Evolutionary conservation across 2,113 vertebrate species (phyloP).

Genomic region (Saccopteryx leptura): DNA sequence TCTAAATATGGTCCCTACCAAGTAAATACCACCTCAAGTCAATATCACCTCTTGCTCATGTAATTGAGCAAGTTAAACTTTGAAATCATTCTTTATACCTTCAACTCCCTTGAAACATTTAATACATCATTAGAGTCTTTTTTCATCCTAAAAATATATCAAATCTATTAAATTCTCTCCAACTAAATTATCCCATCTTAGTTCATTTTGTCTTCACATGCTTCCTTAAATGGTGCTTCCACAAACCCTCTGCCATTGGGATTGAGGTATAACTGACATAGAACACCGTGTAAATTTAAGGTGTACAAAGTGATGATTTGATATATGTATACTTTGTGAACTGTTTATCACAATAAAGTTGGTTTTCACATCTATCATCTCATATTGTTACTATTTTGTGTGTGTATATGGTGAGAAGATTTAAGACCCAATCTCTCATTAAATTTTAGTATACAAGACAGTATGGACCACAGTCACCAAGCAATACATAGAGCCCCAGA

Average conservation of each 20-base stretch:
- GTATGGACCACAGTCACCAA: neutral
- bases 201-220: neutral
- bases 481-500: neutral
- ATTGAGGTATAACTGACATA: neutral
- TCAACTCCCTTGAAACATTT: neutral
- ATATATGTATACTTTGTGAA: neutral
- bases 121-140: neutral
- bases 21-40: neutral
- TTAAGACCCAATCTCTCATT: neutral
- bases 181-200: neutral
- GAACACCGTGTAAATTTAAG: neutral
- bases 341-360: neutral
- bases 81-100: constrained; percentile 7
- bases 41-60: neutral
- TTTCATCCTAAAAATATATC: neutral
- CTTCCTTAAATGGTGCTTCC: neutral
- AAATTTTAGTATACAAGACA: neutral
- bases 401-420: neutral
- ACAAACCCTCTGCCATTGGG: neutral
- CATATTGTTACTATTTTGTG: neutral
- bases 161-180: constrained; percentile 11
- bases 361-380: neutral
- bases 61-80: neutral
- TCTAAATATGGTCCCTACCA: neutral
- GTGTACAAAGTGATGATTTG: neutral